Evolutionary conservation across 1,140 invertebrate species (phyloP).

Genomic region (Drosophila teissieri): DNA sequence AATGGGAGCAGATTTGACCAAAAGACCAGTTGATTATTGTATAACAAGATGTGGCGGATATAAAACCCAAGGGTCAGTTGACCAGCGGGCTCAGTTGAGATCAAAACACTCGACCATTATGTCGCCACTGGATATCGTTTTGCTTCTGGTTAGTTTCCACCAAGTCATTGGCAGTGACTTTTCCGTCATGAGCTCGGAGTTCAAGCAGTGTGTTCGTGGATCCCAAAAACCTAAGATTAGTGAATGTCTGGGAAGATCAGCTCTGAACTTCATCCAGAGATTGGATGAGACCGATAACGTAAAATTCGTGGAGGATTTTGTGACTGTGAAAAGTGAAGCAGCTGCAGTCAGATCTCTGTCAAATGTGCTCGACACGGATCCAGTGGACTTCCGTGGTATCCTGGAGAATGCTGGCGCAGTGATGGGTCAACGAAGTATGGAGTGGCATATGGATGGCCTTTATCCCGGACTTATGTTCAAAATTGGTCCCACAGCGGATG

Average conservation of each 20-base stretch:
- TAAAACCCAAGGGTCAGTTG: slow-evolving; percentile 62
- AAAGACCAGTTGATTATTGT: slow-evolving; percentile 54
- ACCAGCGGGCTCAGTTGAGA: slow-evolving; percentile 57
- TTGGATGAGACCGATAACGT: slow-evolving; percentile 88
- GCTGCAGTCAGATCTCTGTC: slow-evolving; percentile 85
- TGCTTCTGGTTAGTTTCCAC: slow-evolving; percentile 28
- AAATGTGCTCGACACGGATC: slow-evolving; percentile 89
- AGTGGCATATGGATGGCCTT: slow-evolving; percentile 89
- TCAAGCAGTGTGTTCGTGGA: slow-evolving; percentile 72
- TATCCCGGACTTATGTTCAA: slow-evolving; percentile 90
- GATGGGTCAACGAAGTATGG: slow-evolving; percentile 89
- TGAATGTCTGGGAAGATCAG: slow-evolving; percentile 89
- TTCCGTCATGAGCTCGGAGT: slow-evolving; percentile 44
- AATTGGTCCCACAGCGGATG: slow-evolving; percentile 88
- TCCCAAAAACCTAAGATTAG: slow-evolving; percentile 61
- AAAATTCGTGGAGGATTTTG: slow-evolving; percentile 87
- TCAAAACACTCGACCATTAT: slow-evolving; percentile 30
- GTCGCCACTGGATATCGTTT: slow-evolving; percentile 12
- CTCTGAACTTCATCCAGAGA: slow-evolving; percentile 87
- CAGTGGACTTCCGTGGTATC: slow-evolving; percentile 88
- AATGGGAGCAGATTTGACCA: slow-evolving; percentile 57
- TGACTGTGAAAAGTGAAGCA: slow-evolving; percentile 86
- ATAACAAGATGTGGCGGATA: slow-evolving; percentile 57
- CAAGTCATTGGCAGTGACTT: slow-evolving; percentile 36
- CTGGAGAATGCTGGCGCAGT: slow-evolving; percentile 89